Base-by-base conservation (phyloP, 2,113 vertebrate species). In the Mionectes macconnelli region DNA sequence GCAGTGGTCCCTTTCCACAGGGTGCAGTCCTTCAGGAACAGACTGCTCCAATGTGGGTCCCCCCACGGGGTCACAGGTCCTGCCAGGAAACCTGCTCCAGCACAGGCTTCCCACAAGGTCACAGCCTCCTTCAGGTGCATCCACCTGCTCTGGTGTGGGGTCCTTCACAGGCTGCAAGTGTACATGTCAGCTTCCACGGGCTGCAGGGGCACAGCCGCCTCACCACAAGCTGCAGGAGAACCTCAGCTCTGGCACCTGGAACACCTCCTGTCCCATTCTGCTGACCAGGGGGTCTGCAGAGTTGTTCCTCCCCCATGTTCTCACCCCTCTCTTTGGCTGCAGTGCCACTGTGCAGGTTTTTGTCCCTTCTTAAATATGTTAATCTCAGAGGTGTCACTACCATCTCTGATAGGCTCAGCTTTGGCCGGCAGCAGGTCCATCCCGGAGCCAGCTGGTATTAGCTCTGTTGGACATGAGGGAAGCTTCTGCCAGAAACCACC, bases 321-420 rank as follows among this genome's bases (percentile, higher is more conserved):
- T 70, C 30, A 35, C 14, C 6, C 42, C 25, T 40, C 13, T 45
- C 56, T 68, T 20, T 11, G 8, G 30, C 52, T 62, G 53, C 30
- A 47, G 31, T 28, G 42, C 25, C 20, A 8, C 12, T 81, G 12
- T 44, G 30, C 13, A 24, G 39, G 35, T 9, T 15, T 44, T 37
- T 30, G 21, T 1, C 6, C 4, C 24, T 33, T 5, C 21, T n/a
- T 27, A 47, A n/a, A 19, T 39, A 42, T 12, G 8, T 45, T 59
- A 47, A 47, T 21, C 22, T 19, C 12, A 56, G 25, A 57, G 28
- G 67, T 4, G 2, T 21, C 33, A n/a, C 14, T 7, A 50, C 53
- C 9, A 10, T 16, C 3, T 3, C 22, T n/a, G 19, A 37, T 3
- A 5, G 39, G 28, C 22, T 42, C 2, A 1, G n/a, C 19, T 2